A percentile compares a stretch with the other conserved stretches of the same genome.
Evolutionary conservation across 2,113 vertebrate genomes (phyloP).

Genomic region (Abramis brama): DNA sequence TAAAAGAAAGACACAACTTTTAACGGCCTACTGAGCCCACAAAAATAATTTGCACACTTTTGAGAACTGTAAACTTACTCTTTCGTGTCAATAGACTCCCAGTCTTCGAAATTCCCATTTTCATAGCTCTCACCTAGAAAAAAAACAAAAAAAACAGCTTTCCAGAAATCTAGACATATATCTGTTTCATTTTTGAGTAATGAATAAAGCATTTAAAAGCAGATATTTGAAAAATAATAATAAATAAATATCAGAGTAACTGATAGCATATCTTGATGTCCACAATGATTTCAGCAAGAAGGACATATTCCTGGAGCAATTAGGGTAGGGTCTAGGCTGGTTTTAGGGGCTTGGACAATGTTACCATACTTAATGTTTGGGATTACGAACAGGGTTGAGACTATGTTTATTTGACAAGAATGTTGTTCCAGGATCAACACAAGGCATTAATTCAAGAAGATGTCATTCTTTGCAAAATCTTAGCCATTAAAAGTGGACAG

Average conservation of each 20-base stretch:
- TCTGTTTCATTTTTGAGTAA: background rate
- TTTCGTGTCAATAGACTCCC: slow-evolving; percentile 8
- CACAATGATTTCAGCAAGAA: background rate
- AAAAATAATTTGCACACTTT: background rate
- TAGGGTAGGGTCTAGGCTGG: background rate
- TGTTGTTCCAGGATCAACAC: background rate
- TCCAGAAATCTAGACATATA: background rate
- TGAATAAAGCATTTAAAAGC: background rate
- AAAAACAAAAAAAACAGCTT: background rate
- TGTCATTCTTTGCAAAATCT: background rate
- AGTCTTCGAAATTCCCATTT: background rate
- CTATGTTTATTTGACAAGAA: background rate
- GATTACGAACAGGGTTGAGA: background rate
- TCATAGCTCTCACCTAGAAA: slow-evolving; percentile 1
- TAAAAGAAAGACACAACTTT: too few species aligned
- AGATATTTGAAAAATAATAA: background rate
- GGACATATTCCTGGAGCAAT: background rate
- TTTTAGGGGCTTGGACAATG: background rate
- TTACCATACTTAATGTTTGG: background rate
- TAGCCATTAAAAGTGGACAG: background rate
- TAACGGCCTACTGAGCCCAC: too few species aligned
- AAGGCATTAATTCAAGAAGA: background rate
- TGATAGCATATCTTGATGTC: background rate
- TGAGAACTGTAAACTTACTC: slow-evolving; percentile 2
- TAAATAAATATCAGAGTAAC: background rate